Conservation (phyloP, 2,113 vertebrate species). For the Sciurus niger region DNA sequence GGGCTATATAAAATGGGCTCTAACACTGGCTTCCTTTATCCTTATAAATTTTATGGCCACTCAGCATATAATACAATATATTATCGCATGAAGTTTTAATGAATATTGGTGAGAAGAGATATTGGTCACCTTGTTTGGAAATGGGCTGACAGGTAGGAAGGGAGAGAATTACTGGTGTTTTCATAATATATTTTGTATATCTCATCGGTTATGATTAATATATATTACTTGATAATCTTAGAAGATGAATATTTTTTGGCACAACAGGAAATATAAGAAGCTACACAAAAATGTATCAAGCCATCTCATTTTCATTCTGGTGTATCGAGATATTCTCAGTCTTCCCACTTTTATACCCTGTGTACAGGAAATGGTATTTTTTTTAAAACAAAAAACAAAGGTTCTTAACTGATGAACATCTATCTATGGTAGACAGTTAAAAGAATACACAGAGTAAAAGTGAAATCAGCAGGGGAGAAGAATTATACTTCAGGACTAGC, state of each 20-base stretch:
- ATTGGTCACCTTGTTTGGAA: neutral
- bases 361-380: neutral
- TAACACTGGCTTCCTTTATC: neutral
- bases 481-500: neutral
- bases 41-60: neutral
- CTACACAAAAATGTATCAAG: neutral
- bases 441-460: neutral
- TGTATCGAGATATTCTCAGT: neutral
- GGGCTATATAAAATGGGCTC: neutral
- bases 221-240: neutral
- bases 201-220: neutral
- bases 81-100: neutral
- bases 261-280: neutral
- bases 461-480: neutral
- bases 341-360: neutral
- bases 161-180: neutral
- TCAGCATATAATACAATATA: neutral
- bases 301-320: neutral
- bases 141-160: neutral
- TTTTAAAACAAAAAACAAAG: neutral
- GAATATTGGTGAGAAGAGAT: neutral
- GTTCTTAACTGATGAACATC: neutral
- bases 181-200: neutral
- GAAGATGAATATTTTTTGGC: neutral
- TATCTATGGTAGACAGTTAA: neutral